Base-by-base conservation (phyloP, 2,113 vertebrate species). In the Clupea harengus region DNA sequence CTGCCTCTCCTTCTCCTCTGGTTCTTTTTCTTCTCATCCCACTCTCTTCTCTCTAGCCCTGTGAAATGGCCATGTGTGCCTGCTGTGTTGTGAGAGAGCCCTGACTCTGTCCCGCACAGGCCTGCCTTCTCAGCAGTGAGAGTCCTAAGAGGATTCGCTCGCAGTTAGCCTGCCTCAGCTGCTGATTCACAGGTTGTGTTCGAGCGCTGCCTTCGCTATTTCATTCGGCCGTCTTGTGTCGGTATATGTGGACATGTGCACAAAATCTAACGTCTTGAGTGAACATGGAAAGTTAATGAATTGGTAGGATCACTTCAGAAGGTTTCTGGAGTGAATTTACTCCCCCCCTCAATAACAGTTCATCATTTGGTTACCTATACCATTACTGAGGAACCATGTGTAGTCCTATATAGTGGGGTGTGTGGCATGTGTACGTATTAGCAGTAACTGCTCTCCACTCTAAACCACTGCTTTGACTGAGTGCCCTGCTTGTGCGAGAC, bases 61-160 rank as follows among this genome's bases (percentile, higher is more conserved):
- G 1, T 39, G 39, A 39, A 39, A 39, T 39, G 39, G 39, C 39
- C 39, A 39, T 39, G 39, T 39, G 39, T 39, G 39, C 90, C 88
- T 87, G 90, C 75, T 72, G 64, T 67, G 22, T 10, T 67, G 60
- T 67, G 20, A 10, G 22, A 64, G 60, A n/a, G 60, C 60, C 85
- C 39, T 2, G 39, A 39, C 39, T 39, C 39, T 39, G 39, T 39
- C 39, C 39, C 2, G 39, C 39, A 39, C 39, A 39, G 39, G 39
- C 39, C 60, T 67, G 60, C 60, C 60, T 25, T n/a, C 89, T 85
- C 60, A 91, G 88, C 85, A 47, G 84, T 88, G 81, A 85, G 88
- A 91, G 88, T 89, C 88, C 91, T 92, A 92, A 92, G 89, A 92
- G 88, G 92, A 92, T 92, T 94, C 85, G 87, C 89, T 47, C 8